A percentile compares a stretch with the other conserved stretches of the same genome.
phyloP scores from a whole-genome alignment of 2,888 invertebrate genomes.

The Nomada goodeniana region DNA sequence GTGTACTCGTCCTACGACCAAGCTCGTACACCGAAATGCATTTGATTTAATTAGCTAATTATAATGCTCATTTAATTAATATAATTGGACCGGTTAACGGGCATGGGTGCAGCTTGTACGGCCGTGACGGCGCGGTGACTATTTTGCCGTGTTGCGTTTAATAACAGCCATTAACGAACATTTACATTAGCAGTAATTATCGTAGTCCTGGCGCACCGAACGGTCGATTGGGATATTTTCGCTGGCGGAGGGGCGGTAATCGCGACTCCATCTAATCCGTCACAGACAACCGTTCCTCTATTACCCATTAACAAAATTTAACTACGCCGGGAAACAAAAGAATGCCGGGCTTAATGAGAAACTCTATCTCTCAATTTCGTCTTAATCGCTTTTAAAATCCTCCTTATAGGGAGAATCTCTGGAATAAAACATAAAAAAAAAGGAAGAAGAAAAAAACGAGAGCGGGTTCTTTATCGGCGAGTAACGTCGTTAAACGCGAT shows the following conservation, averaged over 20 bases:
- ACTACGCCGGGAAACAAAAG: neutral
- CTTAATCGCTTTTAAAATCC: slow-evolving; percentile 15
- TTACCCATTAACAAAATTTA: neutral
- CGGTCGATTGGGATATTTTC: slow-evolving; percentile 67
- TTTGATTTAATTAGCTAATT: slow-evolving; percentile 81
- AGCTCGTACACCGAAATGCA: slow-evolving; percentile 52
- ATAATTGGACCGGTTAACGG: slow-evolving; percentile 75
- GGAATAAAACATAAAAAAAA: slow-evolving; percentile 1
- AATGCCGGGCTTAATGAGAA: slow-evolving; percentile 11
- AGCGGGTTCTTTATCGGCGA: neutral
- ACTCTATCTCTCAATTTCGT: slow-evolving; percentile 5
- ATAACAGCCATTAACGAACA: slow-evolving; percentile 82
- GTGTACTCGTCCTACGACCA: neutral
- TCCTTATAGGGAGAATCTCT: neutral
- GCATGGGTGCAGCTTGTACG: slow-evolving; percentile 60
- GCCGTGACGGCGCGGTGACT: slow-evolving; percentile 66
- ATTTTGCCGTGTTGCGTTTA: slow-evolving; percentile 79
- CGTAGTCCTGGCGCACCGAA: slow-evolving; percentile 65
- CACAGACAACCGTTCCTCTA: neutral
- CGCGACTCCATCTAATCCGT: slow-evolving; percentile 29
- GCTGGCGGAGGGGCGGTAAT: slow-evolving; percentile 50
- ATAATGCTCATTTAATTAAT: slow-evolving; percentile 81
- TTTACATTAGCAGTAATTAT: slow-evolving; percentile 82
- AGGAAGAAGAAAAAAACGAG: too few species aligned
- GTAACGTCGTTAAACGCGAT: slow-evolving; percentile 14